These are phyloP conservation scores for Eupithecia vulgata DNA, from an alignment of 2,888 invertebrate genomes.

Conservation along the genomic window DNA sequence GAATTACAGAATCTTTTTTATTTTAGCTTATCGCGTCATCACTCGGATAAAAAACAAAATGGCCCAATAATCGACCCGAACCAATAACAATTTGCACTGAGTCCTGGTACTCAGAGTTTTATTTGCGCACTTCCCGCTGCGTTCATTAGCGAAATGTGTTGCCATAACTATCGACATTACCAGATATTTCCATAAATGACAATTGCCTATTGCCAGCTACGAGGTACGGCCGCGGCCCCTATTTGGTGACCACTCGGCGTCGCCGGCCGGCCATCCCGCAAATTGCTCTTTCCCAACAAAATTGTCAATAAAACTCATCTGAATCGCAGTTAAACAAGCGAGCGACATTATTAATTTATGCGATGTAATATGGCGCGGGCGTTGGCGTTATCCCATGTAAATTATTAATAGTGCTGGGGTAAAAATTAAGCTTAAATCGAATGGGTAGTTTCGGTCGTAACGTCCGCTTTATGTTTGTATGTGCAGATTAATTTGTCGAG, in stretches of 20 bases:
- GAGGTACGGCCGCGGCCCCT: slow-evolving; percentile 59
- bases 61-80: background rate
- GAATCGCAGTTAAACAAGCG: slow-evolving; percentile 84
- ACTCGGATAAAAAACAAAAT: background rate
- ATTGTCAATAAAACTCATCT: slow-evolving; percentile 85
- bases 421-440: slow-evolving; percentile 84
- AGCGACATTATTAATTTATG: slow-evolving; percentile 84
- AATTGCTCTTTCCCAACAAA: slow-evolving; percentile 83
- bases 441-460: slow-evolving; percentile 81
- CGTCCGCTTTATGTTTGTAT: slow-evolving; percentile 78
- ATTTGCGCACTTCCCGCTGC: slow-evolving; percentile 42
- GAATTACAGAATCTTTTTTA: no score
- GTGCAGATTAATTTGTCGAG: slow-evolving; percentile 76
- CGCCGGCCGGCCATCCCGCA: slow-evolving; percentile 79
- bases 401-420: slow-evolving; percentile 84
- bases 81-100: slow-evolving; percentile 29
- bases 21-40: background rate
- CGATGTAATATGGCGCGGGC: slow-evolving; percentile 83
- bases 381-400: slow-evolving; percentile 81
- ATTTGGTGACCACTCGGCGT: slow-evolving; percentile 80
- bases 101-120: slow-evolving; percentile 35
- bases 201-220: slow-evolving; percentile 58
- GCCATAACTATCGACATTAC: slow-evolving; percentile 61
- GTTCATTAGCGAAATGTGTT: slow-evolving; percentile 49
- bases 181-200: slow-evolving; percentile 66